A percentile compares a stretch with the other conserved stretches of the same genome.
Conservation (phyloP, 2,113 vertebrate genomes). For the Alaudala cheleensis region DNA sequence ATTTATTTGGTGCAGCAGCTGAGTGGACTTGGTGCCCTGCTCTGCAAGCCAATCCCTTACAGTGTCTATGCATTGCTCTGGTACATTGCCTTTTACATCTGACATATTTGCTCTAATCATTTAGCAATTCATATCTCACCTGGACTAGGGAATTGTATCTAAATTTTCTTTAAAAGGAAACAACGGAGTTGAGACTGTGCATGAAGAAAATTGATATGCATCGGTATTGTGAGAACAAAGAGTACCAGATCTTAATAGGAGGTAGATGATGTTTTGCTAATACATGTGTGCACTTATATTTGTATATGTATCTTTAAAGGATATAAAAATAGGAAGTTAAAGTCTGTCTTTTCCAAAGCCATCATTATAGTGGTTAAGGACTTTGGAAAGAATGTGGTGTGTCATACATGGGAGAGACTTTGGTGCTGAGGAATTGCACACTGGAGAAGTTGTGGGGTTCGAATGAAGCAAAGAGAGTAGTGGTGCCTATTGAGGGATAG, state of each 20-base stretch:
- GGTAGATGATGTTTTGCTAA: background rate
- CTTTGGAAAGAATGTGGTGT: background rate
- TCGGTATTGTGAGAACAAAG: background rate
- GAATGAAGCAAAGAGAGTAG: background rate
- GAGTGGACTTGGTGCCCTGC: background rate
- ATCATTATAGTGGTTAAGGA: background rate
- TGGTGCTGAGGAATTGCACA: background rate
- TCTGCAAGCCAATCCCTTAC: background rate
- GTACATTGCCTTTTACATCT: background rate
- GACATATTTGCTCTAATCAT: background rate
- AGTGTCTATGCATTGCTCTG: background rate
- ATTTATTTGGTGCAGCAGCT: background rate
- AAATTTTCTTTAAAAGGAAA: background rate
- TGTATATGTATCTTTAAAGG: background rate
- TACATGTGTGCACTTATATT: background rate
- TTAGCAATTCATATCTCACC: background rate
- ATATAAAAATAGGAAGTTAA: background rate
- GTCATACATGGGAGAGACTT: background rate
- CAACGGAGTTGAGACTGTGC: background rate
- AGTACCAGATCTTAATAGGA: background rate
- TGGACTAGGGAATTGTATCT: background rate
- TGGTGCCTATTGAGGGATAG: background rate
- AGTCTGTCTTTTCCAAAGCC: background rate
- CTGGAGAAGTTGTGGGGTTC: background rate
- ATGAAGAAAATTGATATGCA: background rate